Evolutionary conservation across 1,140 invertebrate species (phyloP), one percentile per base, ranked within the genome.

Genomic region (Pseudomyrmex cubaensis): DNA sequence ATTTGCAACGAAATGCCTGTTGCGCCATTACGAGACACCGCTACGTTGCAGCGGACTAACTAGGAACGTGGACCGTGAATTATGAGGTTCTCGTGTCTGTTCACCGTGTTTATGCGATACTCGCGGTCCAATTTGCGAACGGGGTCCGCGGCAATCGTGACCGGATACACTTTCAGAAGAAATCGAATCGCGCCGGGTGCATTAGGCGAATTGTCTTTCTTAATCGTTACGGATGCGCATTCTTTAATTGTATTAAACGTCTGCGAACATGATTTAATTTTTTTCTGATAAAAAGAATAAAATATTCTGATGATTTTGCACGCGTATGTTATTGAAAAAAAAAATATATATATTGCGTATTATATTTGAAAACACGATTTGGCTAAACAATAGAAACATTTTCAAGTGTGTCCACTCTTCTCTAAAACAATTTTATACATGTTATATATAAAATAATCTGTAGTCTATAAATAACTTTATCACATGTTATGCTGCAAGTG

Each of bases 1-100:
- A 88, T 86, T 86, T 63, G 15, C 62, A 17, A 54, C 22, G 74
- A 77, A 82, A 88, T 74, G 84, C 77, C 84, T 89, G 84, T 84
- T 88, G 84, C 84, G 74, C 70, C 75, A 69, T 52, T 48, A 66
- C 57, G 64, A 82, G 62, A 13, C 25, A 35, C 3, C 25, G 64
- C 44, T 66, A 61, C 63, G 50, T 20, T 25, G 22, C 7, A 35
- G 15, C 35, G n/a, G 46, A 63, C 74, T 64, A 54, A 76, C 48
- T 22, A 63, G 59, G 57, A 64, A 64, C 61, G 59, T 17, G 61
- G 4, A 13, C 22, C 7, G 50, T 70, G 50, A 54, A 56, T 70
- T 70, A 70, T 15, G 48, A 54, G 20, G 20, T 52, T 69, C 13
- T 35, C 35, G 35, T 35, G 35, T 54, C 50, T 54, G n/a, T n/a